These are phyloP conservation scores for Eucera pruinosa DNA, from an alignment of 2,888 invertebrate species.

Conservation along the genomic window DNA sequence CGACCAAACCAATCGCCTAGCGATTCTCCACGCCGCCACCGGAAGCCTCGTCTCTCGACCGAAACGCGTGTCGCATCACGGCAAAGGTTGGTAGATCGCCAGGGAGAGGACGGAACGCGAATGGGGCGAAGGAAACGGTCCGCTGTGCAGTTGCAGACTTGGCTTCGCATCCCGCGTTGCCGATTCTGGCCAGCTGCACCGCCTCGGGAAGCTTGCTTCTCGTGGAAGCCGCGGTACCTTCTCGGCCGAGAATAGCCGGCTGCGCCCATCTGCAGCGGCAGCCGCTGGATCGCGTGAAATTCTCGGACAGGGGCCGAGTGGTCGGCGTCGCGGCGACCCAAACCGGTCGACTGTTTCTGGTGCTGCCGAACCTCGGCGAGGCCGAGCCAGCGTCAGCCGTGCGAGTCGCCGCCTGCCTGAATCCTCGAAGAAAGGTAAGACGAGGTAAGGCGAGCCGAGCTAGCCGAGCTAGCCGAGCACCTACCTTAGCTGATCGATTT, in stretches of 20 bases:
- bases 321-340: conserved; percentile 64
- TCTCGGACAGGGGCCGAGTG: conserved; percentile 66
- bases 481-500: conserved; percentile 70
- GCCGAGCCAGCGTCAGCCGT: too few relatives aligned
- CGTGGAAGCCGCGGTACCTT: conserved; percentile 48
- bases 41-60: conserved; percentile 43
- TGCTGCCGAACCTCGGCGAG: conserved; percentile 1
- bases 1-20: conserved; percentile 64
- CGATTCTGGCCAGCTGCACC: conserved; percentile 31
- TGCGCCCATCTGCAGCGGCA: conserved; percentile 68
- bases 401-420: neutral
- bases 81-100: conserved; percentile 69
- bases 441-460: too few relatives aligned
- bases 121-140: neutral
- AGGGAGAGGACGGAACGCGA: too few relatives aligned
- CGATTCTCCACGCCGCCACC: conserved; percentile 64
- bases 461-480: too few relatives aligned
- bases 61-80: conserved; percentile 54
- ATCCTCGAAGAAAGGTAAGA: conserved; percentile 1
- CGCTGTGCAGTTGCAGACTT: conserved; percentile 1
- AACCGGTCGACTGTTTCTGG: conserved; percentile 69
- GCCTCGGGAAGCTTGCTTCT: conserved; percentile 70
- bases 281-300: conserved; percentile 71
- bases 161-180: conserved; percentile 21
- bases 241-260: conserved; percentile 53